phyloP scores from a whole-genome alignment of 2,888 invertebrate genomes.

The Cynaeus angustus region DNA sequence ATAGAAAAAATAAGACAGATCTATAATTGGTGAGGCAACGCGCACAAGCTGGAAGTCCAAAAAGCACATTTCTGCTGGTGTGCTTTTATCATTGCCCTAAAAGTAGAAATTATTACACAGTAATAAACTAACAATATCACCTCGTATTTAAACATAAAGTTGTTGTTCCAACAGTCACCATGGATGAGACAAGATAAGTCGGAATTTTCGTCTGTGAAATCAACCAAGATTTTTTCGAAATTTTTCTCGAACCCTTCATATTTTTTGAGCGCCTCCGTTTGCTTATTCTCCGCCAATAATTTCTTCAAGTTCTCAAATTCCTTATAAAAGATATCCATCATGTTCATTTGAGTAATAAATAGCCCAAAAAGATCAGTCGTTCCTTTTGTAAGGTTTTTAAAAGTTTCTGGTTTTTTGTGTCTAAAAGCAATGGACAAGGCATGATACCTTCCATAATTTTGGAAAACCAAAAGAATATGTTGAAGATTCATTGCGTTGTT shows the following conservation, averaged over 20 bases:
- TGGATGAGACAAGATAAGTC: conserved; percentile 40
- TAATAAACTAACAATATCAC: conserved; percentile 29
- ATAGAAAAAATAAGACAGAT: conserved; percentile 62
- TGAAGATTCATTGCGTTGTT: conserved; percentile 59
- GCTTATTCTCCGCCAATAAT: conserved; percentile 46
- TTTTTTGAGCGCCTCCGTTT: conserved; percentile 50
- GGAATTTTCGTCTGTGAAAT: conserved; percentile 28
- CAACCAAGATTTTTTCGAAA: conserved; percentile 47
- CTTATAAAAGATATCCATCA: conserved; percentile 40
- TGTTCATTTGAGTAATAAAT: conserved; percentile 51
- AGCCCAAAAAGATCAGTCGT: conserved; percentile 55
- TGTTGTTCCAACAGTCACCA: conserved; percentile 55
- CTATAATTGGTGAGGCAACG: conserved; percentile 58
- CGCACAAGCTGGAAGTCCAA: conserved; percentile 61
- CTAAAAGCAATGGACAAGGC: conserved; percentile 58
- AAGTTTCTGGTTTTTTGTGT: conserved; percentile 53
- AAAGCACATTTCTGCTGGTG: conserved; percentile 59
- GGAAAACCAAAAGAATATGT: conserved; percentile 56
- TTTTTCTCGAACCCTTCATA: conserved; percentile 48
- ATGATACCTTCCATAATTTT: conserved; percentile 58
- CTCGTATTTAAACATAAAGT: conserved; percentile 53
- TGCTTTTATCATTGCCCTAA: conserved; percentile 53
- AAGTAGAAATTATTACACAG: conserved; percentile 42
- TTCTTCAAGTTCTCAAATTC: conserved; percentile 51
- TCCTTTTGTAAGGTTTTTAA: conserved; percentile 54